phyloP scores from a whole-genome alignment of 2,888 invertebrate species.

The Drosophila barbarae region DNA sequence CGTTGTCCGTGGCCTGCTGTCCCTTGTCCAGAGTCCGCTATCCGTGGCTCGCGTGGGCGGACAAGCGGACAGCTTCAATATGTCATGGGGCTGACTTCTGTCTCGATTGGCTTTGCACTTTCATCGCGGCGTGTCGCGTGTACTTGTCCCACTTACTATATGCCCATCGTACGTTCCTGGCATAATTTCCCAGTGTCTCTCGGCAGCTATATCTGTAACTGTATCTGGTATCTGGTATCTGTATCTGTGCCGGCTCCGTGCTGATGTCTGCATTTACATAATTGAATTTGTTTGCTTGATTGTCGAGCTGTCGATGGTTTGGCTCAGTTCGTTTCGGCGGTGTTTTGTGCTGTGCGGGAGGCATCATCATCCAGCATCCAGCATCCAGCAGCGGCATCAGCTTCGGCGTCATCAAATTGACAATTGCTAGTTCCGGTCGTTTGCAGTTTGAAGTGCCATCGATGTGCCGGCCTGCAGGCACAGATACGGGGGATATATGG shows the following conservation, averaged over 20 bases:
- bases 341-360: slow-evolving; percentile 55
- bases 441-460: slow-evolving; percentile 75
- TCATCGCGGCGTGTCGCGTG: slow-evolving; percentile 48
- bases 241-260: slow-evolving; percentile 48
- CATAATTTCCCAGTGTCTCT: slow-evolving; percentile 57
- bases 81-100: slow-evolving; percentile 55
- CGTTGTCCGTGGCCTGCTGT: background rate
- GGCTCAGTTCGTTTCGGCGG: slow-evolving; percentile 17
- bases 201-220: slow-evolving; percentile 20
- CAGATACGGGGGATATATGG: slow-evolving; percentile 2
- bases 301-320: slow-evolving; percentile 76
- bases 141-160: slow-evolving; percentile 51
- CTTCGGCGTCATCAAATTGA: slow-evolving; percentile 59
- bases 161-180: slow-evolving; percentile 55
- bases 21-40: slow-evolving; percentile 11
- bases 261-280: slow-evolving; percentile 78
- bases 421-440: slow-evolving; percentile 79
- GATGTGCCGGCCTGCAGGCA: slow-evolving; percentile 50
- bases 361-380: slow-evolving; percentile 38
- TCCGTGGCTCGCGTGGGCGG: slow-evolving; percentile 57
- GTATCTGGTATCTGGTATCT: slow-evolving; percentile 18
- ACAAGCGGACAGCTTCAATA: slow-evolving; percentile 48
- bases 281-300: slow-evolving; percentile 79
- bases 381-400: background rate
- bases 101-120: slow-evolving; percentile 65